These are phyloP conservation scores for Zelostemma sp. DNA, from an alignment of 1,140 invertebrate species.

Conservation along the genomic window DNA sequence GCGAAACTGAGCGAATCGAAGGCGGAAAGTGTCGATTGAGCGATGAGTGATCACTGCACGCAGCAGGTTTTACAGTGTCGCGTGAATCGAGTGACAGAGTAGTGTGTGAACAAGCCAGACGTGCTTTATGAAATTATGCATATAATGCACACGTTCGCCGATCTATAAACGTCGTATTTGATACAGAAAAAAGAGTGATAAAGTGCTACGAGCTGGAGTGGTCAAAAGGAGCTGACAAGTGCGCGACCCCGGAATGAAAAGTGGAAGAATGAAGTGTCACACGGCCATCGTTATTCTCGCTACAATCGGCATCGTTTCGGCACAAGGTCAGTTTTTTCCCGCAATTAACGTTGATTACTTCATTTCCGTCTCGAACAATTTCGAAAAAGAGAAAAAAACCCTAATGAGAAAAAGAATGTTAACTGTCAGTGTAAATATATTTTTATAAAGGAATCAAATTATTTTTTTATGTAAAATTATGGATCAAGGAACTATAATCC, in stretches of 20 bases:
- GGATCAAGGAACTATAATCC: no score
- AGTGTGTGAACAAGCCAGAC: constrained; percentile 23
- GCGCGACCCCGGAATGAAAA: constrained; percentile 46
- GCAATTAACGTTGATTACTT: background rate
- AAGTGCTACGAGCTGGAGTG: constrained; percentile 54
- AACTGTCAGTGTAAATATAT: no score
- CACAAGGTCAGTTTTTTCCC: constrained; percentile 62
- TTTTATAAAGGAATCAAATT: no score
- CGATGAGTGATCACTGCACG: constrained; percentile 32
- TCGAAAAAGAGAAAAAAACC: no score
- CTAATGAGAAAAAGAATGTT: no score
- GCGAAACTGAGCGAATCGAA: background rate
- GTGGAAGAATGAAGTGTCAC: constrained; percentile 61
- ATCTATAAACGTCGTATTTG: background rate
- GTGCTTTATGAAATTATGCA: constrained; percentile 29
- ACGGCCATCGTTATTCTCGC: constrained; percentile 57
- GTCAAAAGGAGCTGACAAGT: constrained; percentile 35
- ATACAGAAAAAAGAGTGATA: constrained; percentile 33
- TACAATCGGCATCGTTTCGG: constrained; percentile 56
- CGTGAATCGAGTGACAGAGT: constrained; percentile 39
- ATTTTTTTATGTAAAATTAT: no score
- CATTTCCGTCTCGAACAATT: no score
- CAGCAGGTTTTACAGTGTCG: constrained; percentile 36
- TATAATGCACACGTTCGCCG: constrained; percentile 17
- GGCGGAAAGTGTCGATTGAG: constrained; percentile 36